Conservation (phyloP, 2,113 vertebrate genomes). For the Ochotona curzoniae region DNA sequence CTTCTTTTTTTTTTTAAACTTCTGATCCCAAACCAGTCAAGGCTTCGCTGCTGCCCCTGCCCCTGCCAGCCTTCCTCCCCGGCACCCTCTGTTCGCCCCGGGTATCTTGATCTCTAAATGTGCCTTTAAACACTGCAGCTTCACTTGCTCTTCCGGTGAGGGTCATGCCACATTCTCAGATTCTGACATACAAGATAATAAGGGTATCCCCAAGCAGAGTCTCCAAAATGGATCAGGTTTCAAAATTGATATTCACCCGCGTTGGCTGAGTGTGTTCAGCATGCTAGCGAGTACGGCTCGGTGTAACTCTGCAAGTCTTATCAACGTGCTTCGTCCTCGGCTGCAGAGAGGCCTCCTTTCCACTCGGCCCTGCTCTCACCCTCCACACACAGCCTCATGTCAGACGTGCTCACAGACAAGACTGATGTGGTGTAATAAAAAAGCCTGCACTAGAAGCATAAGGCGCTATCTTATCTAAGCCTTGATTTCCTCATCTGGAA, state of each 20-base stretch:
- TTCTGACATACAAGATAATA: neutral
- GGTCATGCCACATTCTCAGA: neutral
- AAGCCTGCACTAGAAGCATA: neutral
- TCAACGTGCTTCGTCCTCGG: neutral
- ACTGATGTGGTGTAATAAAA: neutral
- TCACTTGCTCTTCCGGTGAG: neutral
- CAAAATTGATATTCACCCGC: slow-evolving; percentile 2
- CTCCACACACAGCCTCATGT: fast-evolving
- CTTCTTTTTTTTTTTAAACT: neutral
- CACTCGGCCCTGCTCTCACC: neutral
- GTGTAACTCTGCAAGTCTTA: neutral
- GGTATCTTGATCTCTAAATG: neutral
- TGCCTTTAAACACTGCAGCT: neutral
- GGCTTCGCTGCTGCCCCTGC: neutral
- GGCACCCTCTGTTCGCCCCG: neutral
- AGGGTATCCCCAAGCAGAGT: neutral
- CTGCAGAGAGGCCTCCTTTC: neutral
- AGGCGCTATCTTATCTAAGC: neutral
- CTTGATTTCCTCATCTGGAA: neutral
- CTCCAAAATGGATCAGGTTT: neutral
- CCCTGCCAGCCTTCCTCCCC: neutral
- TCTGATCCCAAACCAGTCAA: neutral
- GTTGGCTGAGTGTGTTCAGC: neutral
- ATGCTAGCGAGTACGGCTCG: neutral
- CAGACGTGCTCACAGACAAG: neutral